Evolutionary conservation across 23 tunicate genomes (phyloP).

Genomic region (Oikopleura dioica): DNA sequence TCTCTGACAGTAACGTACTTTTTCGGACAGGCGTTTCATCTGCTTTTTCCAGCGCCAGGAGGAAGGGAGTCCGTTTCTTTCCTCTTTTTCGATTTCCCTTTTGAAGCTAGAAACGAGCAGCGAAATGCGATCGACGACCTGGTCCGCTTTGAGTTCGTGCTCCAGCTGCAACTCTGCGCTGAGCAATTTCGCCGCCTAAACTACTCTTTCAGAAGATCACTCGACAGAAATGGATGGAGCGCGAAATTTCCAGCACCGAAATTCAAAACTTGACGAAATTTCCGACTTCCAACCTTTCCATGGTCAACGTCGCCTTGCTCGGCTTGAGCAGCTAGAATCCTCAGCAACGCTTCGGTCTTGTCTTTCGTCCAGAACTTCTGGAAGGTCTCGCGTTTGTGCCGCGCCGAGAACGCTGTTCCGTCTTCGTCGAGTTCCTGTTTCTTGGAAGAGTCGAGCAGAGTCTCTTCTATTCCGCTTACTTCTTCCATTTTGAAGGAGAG

Average conservation of each 20-base stretch:
- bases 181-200: no score
- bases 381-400: not conserved
- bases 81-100: constrained; percentile 12
- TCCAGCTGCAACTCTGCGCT: not conserved
- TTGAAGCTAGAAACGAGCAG: not conserved
- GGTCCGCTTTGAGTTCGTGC: not conserved
- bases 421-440: no score
- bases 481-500: no score
- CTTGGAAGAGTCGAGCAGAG: no score
- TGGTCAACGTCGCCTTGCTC: not conserved
- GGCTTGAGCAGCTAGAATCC: not conserved
- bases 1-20: not conserved
- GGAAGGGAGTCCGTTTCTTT: not conserved
- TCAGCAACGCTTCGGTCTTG: not conserved
- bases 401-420: no score
- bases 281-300: not conserved
- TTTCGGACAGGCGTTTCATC: not conserved
- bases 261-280: no score
- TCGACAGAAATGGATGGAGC: no score
- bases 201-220: no score
- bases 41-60: constrained; percentile 4
- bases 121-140: not conserved
- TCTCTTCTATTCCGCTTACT: no score
- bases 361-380: constrained; percentile 10
- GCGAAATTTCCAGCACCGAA: no score